Evolutionary conservation across 2,888 invertebrate genomes (phyloP).

Genomic region (Homarus gammarus): DNA sequence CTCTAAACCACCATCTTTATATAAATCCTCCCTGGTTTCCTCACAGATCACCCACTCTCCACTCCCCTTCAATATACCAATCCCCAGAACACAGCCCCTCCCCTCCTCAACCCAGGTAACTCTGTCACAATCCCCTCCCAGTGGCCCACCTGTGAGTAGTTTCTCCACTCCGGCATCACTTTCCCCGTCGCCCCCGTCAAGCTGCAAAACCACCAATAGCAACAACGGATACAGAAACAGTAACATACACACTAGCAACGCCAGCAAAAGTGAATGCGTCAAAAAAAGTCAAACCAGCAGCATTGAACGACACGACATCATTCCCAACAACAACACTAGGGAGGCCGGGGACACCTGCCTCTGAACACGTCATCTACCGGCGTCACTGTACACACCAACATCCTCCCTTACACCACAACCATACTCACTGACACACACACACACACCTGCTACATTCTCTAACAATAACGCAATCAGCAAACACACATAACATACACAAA

Average conservation of each 20-base stretch:
- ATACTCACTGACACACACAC: no score
- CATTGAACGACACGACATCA: neutral
- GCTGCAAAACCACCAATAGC: neutral
- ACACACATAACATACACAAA: no score
- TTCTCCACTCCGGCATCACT: neutral
- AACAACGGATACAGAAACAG: neutral
- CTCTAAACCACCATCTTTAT: no score
- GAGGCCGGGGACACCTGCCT: neutral
- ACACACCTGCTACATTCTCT: no score
- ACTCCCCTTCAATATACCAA: neutral
- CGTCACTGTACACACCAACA: neutral
- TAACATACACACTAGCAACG: neutral
- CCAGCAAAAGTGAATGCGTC: neutral
- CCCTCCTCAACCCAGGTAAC: no score
- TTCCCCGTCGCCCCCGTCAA: neutral
- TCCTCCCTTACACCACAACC: neutral
- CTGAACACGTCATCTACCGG: neutral
- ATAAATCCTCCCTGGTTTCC: no score
- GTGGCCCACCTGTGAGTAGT: neutral
- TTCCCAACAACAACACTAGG: neutral
- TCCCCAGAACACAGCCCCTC: no score
- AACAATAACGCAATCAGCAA: no score
- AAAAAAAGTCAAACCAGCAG: neutral
- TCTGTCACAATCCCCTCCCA: no score
- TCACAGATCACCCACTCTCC: no score